Conservation (phyloP, 1,140 invertebrate genomes). For the Conus betulinus region DNA sequence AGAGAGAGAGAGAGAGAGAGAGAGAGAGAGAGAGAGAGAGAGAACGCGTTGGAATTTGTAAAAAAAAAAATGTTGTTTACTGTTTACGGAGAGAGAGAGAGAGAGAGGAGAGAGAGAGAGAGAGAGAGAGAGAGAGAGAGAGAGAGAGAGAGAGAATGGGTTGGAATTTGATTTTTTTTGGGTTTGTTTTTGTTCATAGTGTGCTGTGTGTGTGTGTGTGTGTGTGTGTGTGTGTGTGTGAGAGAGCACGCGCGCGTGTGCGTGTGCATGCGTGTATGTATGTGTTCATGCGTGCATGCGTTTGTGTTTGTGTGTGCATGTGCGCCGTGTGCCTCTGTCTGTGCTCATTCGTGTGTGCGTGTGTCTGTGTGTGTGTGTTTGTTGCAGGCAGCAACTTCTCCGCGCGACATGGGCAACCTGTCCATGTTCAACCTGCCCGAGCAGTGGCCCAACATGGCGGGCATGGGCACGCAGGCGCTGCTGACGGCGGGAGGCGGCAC, state of each 20-base stretch:
- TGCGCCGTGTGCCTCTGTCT: neutral
- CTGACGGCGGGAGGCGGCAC: conserved; percentile 35
- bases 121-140: no score
- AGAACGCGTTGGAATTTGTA: no score
- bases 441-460: conserved; percentile 67
- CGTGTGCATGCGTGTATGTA: neutral
- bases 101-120: no score
- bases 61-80: no score
- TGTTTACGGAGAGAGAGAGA: no score
- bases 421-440: conserved; percentile 67
- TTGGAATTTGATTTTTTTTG: no score
- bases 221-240: neutral
- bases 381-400: conserved; percentile 57
- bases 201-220: neutral
- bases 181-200: neutral
- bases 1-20: no score
- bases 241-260: neutral
- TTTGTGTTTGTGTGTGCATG: neutral
- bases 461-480: conserved; percentile 42
- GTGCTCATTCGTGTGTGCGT: neutral
- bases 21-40: no score
- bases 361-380: conserved; percentile 27
- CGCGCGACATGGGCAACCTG: conserved; percentile 64
- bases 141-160: no score
- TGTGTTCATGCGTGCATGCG: neutral